These are phyloP conservation scores for Pemphigus obesinymphae DNA, from an alignment of 1,140 invertebrate genomes.

Conservation along the genomic window DNA sequence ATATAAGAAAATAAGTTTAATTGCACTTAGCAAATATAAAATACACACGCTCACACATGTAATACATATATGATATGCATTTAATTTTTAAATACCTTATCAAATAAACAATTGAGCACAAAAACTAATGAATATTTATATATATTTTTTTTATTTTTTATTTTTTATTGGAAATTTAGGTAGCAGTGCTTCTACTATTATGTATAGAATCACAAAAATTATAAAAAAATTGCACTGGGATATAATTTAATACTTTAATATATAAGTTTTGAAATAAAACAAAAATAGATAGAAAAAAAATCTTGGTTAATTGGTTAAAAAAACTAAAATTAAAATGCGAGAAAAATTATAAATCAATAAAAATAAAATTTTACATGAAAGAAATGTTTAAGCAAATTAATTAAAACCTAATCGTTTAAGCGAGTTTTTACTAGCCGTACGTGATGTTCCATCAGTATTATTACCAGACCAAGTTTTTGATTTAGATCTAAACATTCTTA, in stretches of 20 bases:
- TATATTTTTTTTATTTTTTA: conserved; percentile 21
- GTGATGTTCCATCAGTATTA: conserved; percentile 2
- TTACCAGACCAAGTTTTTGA: conserved; percentile 56
- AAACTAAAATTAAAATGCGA: conserved; percentile 13
- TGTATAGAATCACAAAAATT: conserved; percentile 32
- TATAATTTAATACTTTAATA: conserved; percentile 29
- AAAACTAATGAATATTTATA: not conserved
- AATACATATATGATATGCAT: conserved; percentile 14
- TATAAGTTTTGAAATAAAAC: conserved; percentile 14
- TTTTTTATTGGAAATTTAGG: conserved; percentile 28
- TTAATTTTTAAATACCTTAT: conserved; percentile 19
- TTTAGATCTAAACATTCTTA: conserved; percentile 69
- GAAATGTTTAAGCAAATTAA: not conserved
- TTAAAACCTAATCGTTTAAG: conserved; percentile 41
- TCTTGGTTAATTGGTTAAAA: conserved; percentile 34
- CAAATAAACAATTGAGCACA: conserved; percentile 20
- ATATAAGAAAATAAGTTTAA: conserved; percentile 2
- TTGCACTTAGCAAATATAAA: conserved; percentile 31
- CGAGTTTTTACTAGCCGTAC: conserved; percentile 34
- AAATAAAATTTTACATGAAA: conserved; percentile 5
- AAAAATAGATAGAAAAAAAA: not conserved
- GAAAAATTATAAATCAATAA: conserved; percentile 12
- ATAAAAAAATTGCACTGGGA: conserved; percentile 36
- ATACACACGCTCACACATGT: not conserved
- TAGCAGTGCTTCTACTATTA: conserved; percentile 15